Evolutionary conservation across 2,113 vertebrate species (phyloP), one percentile per base, ranked within the genome.

Genomic region (Gavialis gangeticus): DNA sequence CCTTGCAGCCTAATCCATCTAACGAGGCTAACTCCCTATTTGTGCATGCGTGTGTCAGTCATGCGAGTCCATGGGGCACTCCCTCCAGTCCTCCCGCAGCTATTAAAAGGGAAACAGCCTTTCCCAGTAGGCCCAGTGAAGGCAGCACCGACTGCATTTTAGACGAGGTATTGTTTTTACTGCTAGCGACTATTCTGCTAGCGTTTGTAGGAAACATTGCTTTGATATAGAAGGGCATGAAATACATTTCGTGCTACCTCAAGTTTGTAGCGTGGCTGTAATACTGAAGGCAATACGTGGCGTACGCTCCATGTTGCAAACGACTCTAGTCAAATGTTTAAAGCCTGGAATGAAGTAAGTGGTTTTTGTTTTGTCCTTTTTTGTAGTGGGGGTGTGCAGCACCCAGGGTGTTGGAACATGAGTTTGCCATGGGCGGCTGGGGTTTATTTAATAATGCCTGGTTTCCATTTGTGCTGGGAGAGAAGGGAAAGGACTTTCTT

Each of bases 41-140:
- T 4, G 55, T n/a, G 82, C 8, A 0, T 30, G 77, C 2, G 0
- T n/a, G 46, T 64, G 19, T 62, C 84, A 89, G 12, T 85, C 2
- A 1, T 3, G 46, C 67, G 4, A 2, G 5, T 34, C 64, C 21
- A 7, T 56, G 4, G 7, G 54, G 16, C 5, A 0, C 54, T 90
- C n/a, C 64, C 15, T 67, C n/a, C 9, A 17, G 17, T 89, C 60
- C n/a, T 83, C 55, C 85, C 67, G 37, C 24, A 82, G 88, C 64
- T 87, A 71, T 12, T 73, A 14, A 59, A 78, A 84, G 16, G 24
- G 78, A 92, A 58, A 25, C 46, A 84, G 79, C 89, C 90, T 27
- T 11, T 63, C 55, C 30, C 30, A 37, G 67, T 71, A 37, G 22
- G 37, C 37, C 67, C 22, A 34, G 30, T 37, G 18, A 21, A 71